Base-by-base conservation (phyloP, 2,888 invertebrate species). In the Iselma pallidipennis region DNA sequence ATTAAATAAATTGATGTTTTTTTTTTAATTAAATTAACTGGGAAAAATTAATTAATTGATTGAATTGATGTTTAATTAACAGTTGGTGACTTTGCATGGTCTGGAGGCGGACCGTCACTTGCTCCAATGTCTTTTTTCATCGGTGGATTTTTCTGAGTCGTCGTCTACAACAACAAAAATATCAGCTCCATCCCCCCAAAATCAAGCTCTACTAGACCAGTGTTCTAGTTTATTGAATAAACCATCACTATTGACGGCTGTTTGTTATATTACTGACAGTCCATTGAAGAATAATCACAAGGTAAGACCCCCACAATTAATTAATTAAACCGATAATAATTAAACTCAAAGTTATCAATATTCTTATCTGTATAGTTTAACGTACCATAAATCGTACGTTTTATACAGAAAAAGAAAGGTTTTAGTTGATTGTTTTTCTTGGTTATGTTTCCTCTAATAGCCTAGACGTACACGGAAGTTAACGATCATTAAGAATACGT, bases 71-170 rank as follows among this genome's bases (percentile, higher is more conserved):
- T 77, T 81, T 81, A 66, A 84, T 72, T 74, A 66, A 72, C 73
- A 96, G 96, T 88, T 96, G 84, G 91, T 95, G 80, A 88, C 88
- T 85, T 87, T 90, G 81, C 92, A 95, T 89, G 96, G 96, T 84
- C 89, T 94, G 86, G 96, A 96, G 89, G 96, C 96, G 85, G 96
- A 96, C 87, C 91, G 95, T 86, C 95, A 96, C 88, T 89, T 95
- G 83, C 89, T 96, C 87, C 94, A 94, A 87, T 94, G 94, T 85
- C 89, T 97, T 82, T 92, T 96, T 84, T 92, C 95, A 77, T 89
- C 89, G 77, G 90, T 95, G 81, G 91, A 95, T 82, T 92, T 94
- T 86, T 90, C 85, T 80, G 86, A 87, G 75, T 85, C 85, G n/a
- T n/a, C n/a, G n/a, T n/a, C n/a, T n/a, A n/a, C n/a, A 68, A 75